Evolutionary conservation across 2,888 invertebrate genomes (phyloP).

Genomic region (Meteorus colon): DNA sequence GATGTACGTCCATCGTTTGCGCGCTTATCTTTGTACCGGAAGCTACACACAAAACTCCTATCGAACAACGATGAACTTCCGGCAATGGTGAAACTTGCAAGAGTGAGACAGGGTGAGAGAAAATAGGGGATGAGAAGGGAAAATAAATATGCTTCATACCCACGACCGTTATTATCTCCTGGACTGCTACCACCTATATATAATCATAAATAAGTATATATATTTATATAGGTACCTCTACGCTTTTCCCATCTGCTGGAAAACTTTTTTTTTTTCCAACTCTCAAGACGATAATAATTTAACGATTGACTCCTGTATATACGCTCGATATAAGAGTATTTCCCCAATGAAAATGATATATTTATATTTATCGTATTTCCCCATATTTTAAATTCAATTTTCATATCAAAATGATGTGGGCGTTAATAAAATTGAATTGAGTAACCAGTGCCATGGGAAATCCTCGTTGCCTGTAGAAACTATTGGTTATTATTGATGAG

Average conservation of each 20-base stretch:
- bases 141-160: constrained; percentile 18
- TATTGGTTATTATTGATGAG: too few species aligned
- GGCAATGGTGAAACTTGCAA: constrained; percentile 40
- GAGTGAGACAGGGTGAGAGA: constrained; percentile 1
- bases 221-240: not conserved
- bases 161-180: constrained; percentile 37
- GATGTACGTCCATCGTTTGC: constrained; percentile 44
- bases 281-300: constrained; percentile 34
- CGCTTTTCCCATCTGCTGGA: constrained; percentile 23
- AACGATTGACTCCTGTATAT: not conserved
- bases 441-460: too few species aligned
- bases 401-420: too few species aligned
- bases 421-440: too few species aligned
- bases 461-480: too few species aligned
- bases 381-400: not conserved
- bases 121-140: constrained; percentile 29
- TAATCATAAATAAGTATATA: not conserved
- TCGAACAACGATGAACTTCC: constrained; percentile 56
- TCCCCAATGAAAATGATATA: not conserved
- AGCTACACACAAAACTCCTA: constrained; percentile 56
- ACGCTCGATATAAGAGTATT: not conserved
- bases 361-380: not conserved
- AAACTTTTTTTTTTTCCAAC: constrained; percentile 9
- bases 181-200: not conserved
- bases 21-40: constrained; percentile 58